Evolutionary conservation across 2,113 vertebrate species (phyloP).

Genomic region (Chiloscyllium plagiosum): DNA sequence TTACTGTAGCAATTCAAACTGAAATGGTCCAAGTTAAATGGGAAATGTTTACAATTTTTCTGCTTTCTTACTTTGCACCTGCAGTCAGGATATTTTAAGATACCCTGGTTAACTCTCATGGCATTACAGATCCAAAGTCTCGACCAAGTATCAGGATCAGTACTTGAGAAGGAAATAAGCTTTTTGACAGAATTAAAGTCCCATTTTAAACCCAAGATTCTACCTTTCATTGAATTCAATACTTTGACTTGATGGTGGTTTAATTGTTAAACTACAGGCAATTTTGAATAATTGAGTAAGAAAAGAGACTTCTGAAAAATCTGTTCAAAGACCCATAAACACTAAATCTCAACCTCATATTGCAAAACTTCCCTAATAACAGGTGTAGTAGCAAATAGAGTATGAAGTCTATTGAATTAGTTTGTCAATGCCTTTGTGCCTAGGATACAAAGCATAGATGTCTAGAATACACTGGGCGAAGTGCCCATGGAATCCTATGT

Average conservation of each 20-base stretch:
- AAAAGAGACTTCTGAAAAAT: not conserved
- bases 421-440: not conserved
- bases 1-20: not conserved
- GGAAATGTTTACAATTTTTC: not conserved
- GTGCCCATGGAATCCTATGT: not conserved
- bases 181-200: not conserved
- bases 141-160: not conserved
- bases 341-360: not conserved
- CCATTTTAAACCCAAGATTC: not conserved
- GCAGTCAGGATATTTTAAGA: not conserved
- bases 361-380: not conserved
- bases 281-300: not conserved
- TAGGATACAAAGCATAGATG: not conserved
- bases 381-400: not conserved
- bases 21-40: not conserved
- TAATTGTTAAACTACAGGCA: not conserved
- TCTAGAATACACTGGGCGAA: not conserved
- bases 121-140: not conserved
- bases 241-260: not conserved
- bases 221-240: not conserved
- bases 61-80: not conserved
- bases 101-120: not conserved
- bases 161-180: not conserved
- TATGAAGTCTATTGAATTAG: not conserved
- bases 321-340: not conserved